phyloP scores from a whole-genome alignment of 1,140 invertebrate genomes.

The Drosophila littoralis region DNA sequence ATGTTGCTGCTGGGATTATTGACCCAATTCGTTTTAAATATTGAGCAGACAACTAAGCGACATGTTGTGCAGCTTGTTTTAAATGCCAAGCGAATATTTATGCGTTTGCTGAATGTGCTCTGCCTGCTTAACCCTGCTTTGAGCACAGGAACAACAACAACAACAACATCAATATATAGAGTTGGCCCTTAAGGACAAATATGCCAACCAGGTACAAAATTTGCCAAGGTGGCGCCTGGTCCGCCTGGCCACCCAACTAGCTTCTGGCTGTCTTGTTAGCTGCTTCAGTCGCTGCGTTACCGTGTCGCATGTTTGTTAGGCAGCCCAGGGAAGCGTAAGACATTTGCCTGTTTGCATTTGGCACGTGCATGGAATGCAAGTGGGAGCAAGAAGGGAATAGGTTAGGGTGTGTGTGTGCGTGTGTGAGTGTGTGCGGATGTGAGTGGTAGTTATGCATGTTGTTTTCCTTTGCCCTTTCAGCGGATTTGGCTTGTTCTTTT shows the following conservation, averaged over 20 bases:
- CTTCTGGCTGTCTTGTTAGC: slow-evolving; percentile 68
- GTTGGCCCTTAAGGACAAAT: slow-evolving; percentile 44
- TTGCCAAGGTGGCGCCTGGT: slow-evolving; percentile 11
- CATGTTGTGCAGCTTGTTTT: slow-evolving; percentile 2
- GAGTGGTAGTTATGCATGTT: slow-evolving; percentile 31
- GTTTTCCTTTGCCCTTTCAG: slow-evolving; percentile 31
- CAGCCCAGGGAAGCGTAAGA: slow-evolving; percentile 69
- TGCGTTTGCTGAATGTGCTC: background rate
- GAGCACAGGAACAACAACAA: slow-evolving; percentile 5
- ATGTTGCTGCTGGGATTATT: slow-evolving; percentile 2
- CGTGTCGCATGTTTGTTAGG: slow-evolving; percentile 71
- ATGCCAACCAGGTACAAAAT: slow-evolving; percentile 42
- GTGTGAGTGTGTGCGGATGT: background rate
- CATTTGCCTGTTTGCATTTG: slow-evolving; percentile 74
- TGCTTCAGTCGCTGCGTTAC: slow-evolving; percentile 40
- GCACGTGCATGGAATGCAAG: slow-evolving; percentile 53
- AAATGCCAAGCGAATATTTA: slow-evolving; percentile 17
- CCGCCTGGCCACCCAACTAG: slow-evolving; percentile 3
- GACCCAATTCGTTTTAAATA: slow-evolving; percentile 22
- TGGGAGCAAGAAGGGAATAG: background rate
- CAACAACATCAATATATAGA: slow-evolving; percentile 4
- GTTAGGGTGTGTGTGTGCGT: background rate
- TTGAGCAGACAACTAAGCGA: slow-evolving; percentile 12
- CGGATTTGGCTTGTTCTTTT: slow-evolving; percentile 36
- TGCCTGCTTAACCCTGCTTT: slow-evolving; percentile 11